Percentiles rank a stretch among this genome's conserved stretches.
Evolutionary conservation across 1,140 invertebrate species (phyloP).

Genomic region (Aphaenogaster floridana): DNA sequence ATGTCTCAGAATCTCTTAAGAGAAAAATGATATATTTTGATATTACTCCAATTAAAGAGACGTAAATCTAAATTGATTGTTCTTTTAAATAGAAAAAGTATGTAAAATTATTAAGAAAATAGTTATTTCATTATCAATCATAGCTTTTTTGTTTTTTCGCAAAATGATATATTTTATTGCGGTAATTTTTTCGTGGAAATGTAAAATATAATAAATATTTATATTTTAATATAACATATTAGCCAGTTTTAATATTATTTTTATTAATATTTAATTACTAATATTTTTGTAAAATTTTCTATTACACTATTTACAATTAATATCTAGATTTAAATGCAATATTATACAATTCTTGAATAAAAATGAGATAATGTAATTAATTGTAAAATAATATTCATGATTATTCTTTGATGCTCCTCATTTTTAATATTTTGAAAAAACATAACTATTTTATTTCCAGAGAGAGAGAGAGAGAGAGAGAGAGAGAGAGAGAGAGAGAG

Average conservation of each 20-base stretch:
- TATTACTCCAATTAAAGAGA: not conserved
- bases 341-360: not conserved
- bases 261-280: not conserved
- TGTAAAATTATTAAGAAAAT: conserved; percentile 2
- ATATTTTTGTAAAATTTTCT: not conserved
- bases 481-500: too few relatives aligned
- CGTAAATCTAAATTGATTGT: not conserved
- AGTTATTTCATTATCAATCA: not conserved
- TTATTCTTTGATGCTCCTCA: not conserved
- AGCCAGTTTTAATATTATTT: too few relatives aligned
- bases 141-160: too few relatives aligned
- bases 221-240: not conserved
- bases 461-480: too few relatives aligned
- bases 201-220: not conserved
- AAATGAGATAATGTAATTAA: not conserved
- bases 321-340: not conserved
- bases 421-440: not conserved
- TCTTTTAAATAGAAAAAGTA: not conserved
- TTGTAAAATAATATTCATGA: conserved; percentile 10
- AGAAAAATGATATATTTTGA: not conserved
- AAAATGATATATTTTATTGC: not conserved
- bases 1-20: not conserved
- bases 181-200: not conserved
- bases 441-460: not conserved
- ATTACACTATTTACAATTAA: not conserved